Base-by-base conservation (phyloP, 1,140 invertebrate genomes). In the Tetragonula clypearis region DNA sequence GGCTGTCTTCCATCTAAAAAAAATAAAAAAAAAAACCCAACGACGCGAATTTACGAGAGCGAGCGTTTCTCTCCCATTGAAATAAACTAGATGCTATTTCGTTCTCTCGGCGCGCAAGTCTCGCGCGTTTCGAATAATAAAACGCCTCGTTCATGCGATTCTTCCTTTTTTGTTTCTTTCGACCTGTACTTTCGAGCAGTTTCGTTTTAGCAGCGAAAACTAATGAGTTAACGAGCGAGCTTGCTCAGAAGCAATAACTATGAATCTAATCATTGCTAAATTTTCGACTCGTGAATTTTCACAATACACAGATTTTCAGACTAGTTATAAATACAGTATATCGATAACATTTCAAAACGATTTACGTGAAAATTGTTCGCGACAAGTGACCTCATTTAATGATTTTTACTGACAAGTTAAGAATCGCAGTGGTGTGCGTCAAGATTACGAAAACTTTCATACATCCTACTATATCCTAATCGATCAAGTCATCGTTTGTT, bases 111-210 rank as follows among this genome's bases (percentile, higher is more conserved):
- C n/a, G 49, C n/a, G 15, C 12, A 73, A 53, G n/a, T 26, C 6
- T 53, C 71, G 2, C 49, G 71, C 71, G 71, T 26, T 23, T 73
- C 71, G 49, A 73, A 73, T 73, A 73, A 26, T 73, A 55, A 55
- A 73, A 53, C 71, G n/a, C 6, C 49, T 26, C 71, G 71, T 73
- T 73, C 5, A 15, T 53, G 49, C n/a, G 3, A 73, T 49, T n/a
- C 5, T n/a, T 14, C 1, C 11, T 14, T 62, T n/a, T 4, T n/a
- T 62, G 41, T 49, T 49, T 49, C 41, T 49, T 58, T 19, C 19
- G 41, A 9, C n/a, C n/a, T n/a, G n/a, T n/a, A n/a, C n/a, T n/a
- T n/a, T n/a, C n/a, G n/a, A 2, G 5, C 14, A 73, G 1, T 26
- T 73, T 21, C 49, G 8, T 53, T 26, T 26, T 26, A n/a, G 1